A percentile compares a stretch with the other conserved stretches of the same genome.
These are phyloP conservation scores for Drosophila truncata DNA, from an alignment of 1,140 invertebrate species.

Conservation along the genomic window DNA sequence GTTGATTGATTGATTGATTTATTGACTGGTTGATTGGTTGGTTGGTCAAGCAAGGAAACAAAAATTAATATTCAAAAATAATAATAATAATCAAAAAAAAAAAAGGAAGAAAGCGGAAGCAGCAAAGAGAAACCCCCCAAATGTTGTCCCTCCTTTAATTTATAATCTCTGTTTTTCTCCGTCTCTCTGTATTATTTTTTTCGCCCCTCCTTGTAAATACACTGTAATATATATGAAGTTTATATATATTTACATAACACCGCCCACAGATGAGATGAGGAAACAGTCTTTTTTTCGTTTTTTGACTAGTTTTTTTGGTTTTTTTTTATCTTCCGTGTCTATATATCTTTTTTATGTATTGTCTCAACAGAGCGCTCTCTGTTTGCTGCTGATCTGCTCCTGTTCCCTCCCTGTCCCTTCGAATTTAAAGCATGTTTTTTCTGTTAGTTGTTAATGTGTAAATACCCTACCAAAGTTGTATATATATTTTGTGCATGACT, in stretches of 20 bases:
- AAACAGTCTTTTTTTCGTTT: conserved; percentile 49
- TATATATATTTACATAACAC: conserved; percentile 29
- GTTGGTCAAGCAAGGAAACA: conserved; percentile 51
- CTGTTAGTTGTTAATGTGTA: conserved; percentile 28
- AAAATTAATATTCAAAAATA: conserved; percentile 3
- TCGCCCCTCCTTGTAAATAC: conserved; percentile 53
- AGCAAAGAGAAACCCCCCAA: conserved; percentile 52
- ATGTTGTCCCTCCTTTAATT: conserved; percentile 79
- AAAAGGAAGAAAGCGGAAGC: conserved; percentile 35
- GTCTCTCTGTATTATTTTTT: neutral
- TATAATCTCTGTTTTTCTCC: conserved; percentile 26
- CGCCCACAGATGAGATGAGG: conserved; percentile 43
- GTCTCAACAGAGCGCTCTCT: conserved; percentile 21
- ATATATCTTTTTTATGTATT: conserved; percentile 31
- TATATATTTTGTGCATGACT: conserved; percentile 23
- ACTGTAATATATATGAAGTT: conserved; percentile 20
- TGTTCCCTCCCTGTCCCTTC: conserved; percentile 25
- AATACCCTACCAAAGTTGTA: conserved; percentile 10
- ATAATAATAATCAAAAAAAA: conserved; percentile 20
- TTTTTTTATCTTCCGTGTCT: conserved; percentile 18
- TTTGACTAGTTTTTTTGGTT: conserved; percentile 22
- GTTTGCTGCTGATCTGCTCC: conserved; percentile 47
- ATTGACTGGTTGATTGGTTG: conserved; percentile 49
- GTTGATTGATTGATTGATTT: conserved; percentile 34
- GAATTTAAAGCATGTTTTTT: conserved; percentile 34